Evolutionary conservation across 2,797 vertebrate species (phyloP).

Genomic region (Sebastes kiyomatsui): DNA sequence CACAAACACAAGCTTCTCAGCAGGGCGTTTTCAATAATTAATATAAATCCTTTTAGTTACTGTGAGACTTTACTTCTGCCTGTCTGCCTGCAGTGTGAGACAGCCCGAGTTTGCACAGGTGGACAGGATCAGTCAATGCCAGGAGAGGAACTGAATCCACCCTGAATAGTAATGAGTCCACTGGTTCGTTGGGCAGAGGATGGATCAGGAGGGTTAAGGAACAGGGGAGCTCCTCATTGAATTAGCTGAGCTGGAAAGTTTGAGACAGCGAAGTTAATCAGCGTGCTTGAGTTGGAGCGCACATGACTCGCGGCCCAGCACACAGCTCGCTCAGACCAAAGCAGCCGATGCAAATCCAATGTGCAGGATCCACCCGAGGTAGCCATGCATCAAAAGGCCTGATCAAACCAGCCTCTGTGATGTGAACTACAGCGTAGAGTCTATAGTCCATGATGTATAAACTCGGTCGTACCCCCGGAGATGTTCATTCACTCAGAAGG

Average conservation of each 20-base stretch:
- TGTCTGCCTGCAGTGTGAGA: conserved; percentile 6
- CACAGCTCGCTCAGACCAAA: conserved; percentile 32
- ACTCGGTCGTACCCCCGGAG: not conserved
- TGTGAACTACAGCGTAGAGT: conserved; percentile 3
- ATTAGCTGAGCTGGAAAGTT: conserved; percentile 41
- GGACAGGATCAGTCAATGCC: conserved; percentile 5
- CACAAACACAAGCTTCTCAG: conserved; percentile 21
- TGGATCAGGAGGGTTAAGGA: conserved; percentile 3
- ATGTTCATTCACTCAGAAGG: conserved; percentile 21
- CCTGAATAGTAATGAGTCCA: conserved; percentile 7
- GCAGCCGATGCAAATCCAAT: conserved; percentile 21
- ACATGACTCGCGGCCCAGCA: conserved; percentile 30
- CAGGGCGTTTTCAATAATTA: conserved; percentile 19
- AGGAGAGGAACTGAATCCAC: conserved; percentile 7
- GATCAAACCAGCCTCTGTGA: conserved; percentile 22
- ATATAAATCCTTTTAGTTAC: conserved; percentile 36
- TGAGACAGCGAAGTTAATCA: conserved; percentile 41
- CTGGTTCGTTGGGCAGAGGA: not conserved
- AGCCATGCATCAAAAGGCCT: conserved; percentile 20
- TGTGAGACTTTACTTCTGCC: conserved; percentile 14
- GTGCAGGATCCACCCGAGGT: conserved; percentile 27
- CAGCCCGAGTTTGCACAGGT: conserved; percentile 23
- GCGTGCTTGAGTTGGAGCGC: conserved; percentile 7
- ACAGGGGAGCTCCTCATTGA: conserved; percentile 25
- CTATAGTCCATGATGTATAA: not conserved